Evolutionary conservation across 1,140 invertebrate genomes (phyloP), one percentile per base, ranked within the genome.

Genomic region (Sitobion miscanthi): DNA sequence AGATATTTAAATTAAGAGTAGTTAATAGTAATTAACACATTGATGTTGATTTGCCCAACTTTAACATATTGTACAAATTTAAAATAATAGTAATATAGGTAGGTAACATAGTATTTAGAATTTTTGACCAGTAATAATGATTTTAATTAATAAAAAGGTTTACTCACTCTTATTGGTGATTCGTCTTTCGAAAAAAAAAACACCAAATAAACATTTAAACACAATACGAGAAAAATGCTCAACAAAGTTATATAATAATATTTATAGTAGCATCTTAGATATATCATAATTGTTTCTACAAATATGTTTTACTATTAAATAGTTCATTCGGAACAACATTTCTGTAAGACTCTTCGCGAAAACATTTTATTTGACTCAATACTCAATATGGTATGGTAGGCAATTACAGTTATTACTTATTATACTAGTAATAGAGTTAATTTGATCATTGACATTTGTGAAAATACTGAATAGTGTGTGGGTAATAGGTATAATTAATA

Each of bases 161-260:
- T 52, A 83, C 90, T 92, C 45, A 93, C 91, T 42, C 30, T 23
- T 38, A 42, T 11, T 30, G 21, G 4, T n/a, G 77, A 30, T 54
- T 30, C 49, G 11, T 86, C 49, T 93, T 86, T 86, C 6, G 25
- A 54, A 42, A 93, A 93, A 54, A 52, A 93, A 0, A 86, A 57
- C 23, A 93, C 82, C 45, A 93, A 86, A 85, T 93, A 93, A 38
- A 93, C 30, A 54, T 93, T 86, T 42, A 93, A 85, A 85, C 91
- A 93, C 42, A 93, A 57, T 25, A 93, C 91, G 3, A 82, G 25
- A 42, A 93, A 85, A 45, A 93, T 45, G n/a, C 47, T 52, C 7
- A 57, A 38, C 17, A 93, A 86, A 30, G 23, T 57, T 57, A 86
- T 49, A 85, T 86, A 86, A 38, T 93, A 93, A 93, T 93, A 93